A percentile compares a stretch with the other conserved stretches of the same genome.
Evolutionary conservation across 1,140 invertebrate genomes (phyloP).

Genomic region (Periplaneta americana): DNA sequence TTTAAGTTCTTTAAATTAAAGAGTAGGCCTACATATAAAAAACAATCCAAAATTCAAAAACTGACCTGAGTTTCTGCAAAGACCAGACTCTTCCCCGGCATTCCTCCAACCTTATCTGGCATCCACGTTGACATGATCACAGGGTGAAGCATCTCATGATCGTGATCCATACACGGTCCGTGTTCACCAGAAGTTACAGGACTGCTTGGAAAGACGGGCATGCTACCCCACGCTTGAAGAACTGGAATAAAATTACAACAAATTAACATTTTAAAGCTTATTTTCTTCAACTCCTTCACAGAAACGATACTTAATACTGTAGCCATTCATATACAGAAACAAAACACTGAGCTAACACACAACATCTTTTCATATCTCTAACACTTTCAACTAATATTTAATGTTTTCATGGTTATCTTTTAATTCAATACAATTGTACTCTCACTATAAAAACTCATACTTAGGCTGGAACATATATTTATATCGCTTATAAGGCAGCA

Average conservation of each 20-base stretch:
- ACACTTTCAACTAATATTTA: no score
- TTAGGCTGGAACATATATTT: no score
- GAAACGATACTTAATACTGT: no score
- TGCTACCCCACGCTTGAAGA: neutral
- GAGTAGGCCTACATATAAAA: neutral
- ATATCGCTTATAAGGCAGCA: no score
- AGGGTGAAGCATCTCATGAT: conserved; percentile 73
- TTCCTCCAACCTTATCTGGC: conserved; percentile 75
- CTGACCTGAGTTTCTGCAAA: conserved; percentile 83
- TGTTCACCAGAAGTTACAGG: conserved; percentile 26
- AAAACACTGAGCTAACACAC: no score
- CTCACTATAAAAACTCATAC: no score
- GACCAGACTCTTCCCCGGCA: conserved; percentile 72
- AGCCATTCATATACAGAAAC: no score
- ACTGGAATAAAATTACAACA: neutral
- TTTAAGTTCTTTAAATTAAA: neutral
- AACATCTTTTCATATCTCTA: no score
- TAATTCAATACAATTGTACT: no score
- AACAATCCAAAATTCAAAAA: neutral
- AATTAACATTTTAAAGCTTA: no score
- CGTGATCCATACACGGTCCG: conserved; percentile 76
- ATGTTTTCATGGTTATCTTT: no score
- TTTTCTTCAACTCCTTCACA: no score
- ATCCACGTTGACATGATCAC: conserved; percentile 81
- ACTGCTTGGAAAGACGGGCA: conserved; percentile 9